Conservation (phyloP, 1,140 invertebrate genomes). For the Drosophila erecta region DNA sequence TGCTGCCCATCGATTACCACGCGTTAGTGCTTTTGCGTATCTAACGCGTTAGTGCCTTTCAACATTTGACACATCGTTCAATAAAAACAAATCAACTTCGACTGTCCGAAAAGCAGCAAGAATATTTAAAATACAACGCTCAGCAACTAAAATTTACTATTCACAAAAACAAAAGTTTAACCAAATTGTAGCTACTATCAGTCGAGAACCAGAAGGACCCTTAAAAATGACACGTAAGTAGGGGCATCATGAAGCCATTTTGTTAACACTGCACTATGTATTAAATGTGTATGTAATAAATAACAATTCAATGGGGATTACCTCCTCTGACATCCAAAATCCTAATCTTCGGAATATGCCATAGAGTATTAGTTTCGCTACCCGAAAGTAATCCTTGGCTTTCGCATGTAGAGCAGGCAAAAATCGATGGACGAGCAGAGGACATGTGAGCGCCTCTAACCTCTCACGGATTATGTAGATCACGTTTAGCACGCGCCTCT, state of each 20-base stretch:
- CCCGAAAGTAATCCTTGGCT: background rate
- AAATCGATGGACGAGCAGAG: conserved; percentile 31
- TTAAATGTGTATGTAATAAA: background rate
- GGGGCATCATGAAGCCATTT: background rate
- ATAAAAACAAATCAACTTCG: conserved; percentile 9
- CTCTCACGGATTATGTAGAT: conserved; percentile 34
- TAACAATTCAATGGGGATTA: background rate
- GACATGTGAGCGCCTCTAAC: conserved; percentile 39
- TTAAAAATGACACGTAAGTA: conserved; percentile 54
- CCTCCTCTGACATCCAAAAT: background rate
- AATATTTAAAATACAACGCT: conserved; percentile 3
- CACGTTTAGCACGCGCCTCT: conserved; percentile 29
- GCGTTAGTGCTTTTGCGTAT: background rate
- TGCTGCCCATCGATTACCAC: background rate
- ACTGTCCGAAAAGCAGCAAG: background rate
- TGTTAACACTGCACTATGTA: background rate
- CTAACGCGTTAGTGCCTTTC: background rate
- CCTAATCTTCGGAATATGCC: background rate
- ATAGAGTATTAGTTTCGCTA: background rate
- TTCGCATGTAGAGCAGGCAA: background rate
- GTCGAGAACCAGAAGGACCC: conserved; percentile 1
- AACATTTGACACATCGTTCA: conserved; percentile 5
- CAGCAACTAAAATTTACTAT: conserved; percentile 3
- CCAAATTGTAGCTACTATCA: background rate
- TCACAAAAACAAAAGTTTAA: conserved; percentile 4